Evolutionary conservation across 2,888 invertebrate genomes (phyloP).

Genomic region (Cephonodes hylas): DNA sequence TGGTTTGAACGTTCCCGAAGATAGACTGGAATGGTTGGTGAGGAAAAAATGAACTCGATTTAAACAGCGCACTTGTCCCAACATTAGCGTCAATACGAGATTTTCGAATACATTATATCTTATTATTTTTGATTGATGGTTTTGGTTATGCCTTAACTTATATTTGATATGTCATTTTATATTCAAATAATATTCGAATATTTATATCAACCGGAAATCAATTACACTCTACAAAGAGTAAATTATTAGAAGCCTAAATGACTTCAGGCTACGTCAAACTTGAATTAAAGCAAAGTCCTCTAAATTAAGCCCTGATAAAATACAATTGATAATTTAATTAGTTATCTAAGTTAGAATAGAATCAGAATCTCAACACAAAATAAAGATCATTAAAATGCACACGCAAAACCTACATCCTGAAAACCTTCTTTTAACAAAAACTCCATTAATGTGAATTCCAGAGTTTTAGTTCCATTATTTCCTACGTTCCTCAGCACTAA

Average conservation of each 20-base stretch:
- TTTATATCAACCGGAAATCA: too few relatives aligned
- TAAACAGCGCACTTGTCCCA: conserved; percentile 6
- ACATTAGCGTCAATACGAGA: not conserved
- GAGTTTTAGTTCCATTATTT: not conserved
- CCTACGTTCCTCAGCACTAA: not conserved
- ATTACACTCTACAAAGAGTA: too few relatives aligned
- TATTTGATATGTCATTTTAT: too few relatives aligned
- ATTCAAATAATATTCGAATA: too few relatives aligned
- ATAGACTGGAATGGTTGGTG: conserved; percentile 34
- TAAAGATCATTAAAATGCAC: not conserved
- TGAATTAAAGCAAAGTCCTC: too few relatives aligned
- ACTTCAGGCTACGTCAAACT: too few relatives aligned
- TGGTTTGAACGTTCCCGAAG: conserved; percentile 37
- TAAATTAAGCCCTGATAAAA: too few relatives aligned
- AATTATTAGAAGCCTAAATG: too few relatives aligned
- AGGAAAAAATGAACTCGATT: conserved; percentile 20
- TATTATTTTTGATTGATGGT: not conserved
- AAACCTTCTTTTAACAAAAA: not conserved
- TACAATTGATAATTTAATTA: too few relatives aligned
- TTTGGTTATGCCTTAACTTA: not conserved
- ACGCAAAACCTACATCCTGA: not conserved
- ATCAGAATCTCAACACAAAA: too few relatives aligned
- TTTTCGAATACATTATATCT: not conserved
- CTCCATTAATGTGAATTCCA: not conserved
- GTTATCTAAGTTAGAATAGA: too few relatives aligned